Evolutionary conservation across 2,888 invertebrate species (phyloP).

Genomic region (Arctia plantaginis): DNA sequence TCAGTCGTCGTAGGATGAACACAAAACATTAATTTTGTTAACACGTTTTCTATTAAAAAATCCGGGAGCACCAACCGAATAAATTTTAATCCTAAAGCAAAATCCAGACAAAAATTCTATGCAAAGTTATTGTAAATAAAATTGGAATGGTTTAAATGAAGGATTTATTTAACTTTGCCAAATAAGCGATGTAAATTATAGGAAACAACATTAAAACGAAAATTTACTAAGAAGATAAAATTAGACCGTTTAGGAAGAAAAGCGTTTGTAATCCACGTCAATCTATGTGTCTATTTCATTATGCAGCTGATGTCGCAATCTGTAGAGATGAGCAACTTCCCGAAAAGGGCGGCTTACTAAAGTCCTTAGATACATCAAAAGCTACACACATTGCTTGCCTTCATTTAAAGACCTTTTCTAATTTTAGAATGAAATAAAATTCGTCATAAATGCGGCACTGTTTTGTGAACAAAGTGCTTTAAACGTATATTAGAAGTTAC

Average conservation of each 20-base stretch:
- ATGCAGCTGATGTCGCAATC: neutral
- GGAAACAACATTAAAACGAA: neutral
- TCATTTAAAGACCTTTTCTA: neutral
- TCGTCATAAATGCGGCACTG: neutral
- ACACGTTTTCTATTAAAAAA: neutral
- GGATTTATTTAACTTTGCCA: neutral
- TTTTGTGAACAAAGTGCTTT: neutral
- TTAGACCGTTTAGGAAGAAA: neutral
- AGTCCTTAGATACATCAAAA: neutral
- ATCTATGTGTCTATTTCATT: neutral
- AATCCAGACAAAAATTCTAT: neutral
- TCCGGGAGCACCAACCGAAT: neutral
- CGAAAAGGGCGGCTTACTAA: neutral
- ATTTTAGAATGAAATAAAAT: neutral
- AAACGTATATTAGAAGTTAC: neutral
- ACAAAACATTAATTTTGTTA: neutral
- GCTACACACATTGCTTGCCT: neutral
- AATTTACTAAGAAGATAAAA: neutral
- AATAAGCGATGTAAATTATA: neutral
- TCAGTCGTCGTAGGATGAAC: neutral
- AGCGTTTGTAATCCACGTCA: neutral
- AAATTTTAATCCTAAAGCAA: neutral
- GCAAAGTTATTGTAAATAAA: neutral
- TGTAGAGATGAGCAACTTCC: neutral
- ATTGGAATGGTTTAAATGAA: neutral